Conservation (phyloP, 2,797 vertebrate genomes). For the Sardinella longiceps region DNA sequence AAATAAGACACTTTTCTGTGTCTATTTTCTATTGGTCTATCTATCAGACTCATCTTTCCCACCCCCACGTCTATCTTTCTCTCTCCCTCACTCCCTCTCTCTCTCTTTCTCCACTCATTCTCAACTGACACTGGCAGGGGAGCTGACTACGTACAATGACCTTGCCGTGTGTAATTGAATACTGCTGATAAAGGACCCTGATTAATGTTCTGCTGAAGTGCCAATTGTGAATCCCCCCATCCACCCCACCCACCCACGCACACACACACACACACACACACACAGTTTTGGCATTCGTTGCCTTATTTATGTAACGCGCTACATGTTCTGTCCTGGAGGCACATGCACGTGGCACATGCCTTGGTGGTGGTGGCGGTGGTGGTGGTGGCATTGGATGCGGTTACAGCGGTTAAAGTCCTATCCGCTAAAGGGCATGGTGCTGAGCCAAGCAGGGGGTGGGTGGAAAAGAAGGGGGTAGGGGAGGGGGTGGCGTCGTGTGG, state of each 20-base stretch:
- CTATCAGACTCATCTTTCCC: background rate
- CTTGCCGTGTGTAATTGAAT: constrained; percentile 15
- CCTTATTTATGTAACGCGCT: background rate
- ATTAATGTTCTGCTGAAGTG: constrained; percentile 8
- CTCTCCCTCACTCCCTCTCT: background rate
- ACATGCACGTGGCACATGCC: background rate
- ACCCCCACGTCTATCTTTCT: background rate
- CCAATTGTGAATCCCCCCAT: background rate
- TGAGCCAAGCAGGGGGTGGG: constrained; percentile 22
- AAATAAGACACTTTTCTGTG: constrained; percentile 9
- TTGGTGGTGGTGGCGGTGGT: background rate
- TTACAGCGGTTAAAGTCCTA: constrained; percentile 29
- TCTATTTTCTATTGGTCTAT: background rate
- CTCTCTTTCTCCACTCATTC: background rate
- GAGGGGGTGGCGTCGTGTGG: too few species aligned
- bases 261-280: background rate
- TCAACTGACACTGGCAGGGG: background rate
- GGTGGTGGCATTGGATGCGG: background rate
- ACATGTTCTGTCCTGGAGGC: background rate
- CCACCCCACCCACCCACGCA: background rate
- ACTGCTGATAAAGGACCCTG: constrained; percentile 26
- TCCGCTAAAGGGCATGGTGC: constrained; percentile 46
- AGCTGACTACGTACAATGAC: background rate
- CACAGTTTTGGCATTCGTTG: background rate
- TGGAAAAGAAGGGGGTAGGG: too few species aligned